Evolutionary conservation across 2,888 invertebrate genomes (phyloP), one percentile per base, ranked within the genome.

Genomic region (Encarsia formosa): DNA sequence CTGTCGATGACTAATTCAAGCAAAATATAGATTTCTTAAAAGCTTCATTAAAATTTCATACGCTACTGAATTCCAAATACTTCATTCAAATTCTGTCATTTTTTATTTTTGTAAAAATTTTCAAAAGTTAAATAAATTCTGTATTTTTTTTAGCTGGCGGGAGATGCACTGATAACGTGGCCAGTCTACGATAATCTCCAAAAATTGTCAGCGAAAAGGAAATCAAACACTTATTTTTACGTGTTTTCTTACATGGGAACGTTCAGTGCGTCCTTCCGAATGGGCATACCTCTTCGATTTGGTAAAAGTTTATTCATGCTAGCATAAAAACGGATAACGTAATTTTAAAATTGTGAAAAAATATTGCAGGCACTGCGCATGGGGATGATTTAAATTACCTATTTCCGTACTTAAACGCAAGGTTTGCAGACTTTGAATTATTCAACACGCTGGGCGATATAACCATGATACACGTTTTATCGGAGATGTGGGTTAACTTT

Each of bases 321-420:
- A 32, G 23, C 5, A 24, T 2, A 11, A 20, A 40, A 29, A 11
- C 20, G 4, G 8, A 15, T 37, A 22, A 4, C 6, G 3, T 11
- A 34, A 34, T n/a, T n/a, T 34, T 34, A 29, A 29, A 13, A 13
- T 29, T 8, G 13, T n/a, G 16, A 9, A 35, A 15, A 37, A 23
- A 2, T 15, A 35, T 13, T 31, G 19, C 20, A 71, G 69, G 65
- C 3, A 52, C 65, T 8, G 2, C 54, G 4, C 71, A 72, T 32
- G 49, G 46, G 3, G 71, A 71, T 31, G 69, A 71, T 2, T 3
- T 71, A 19, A 64, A 66, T 46, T 73, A 72, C 43, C 34, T 68
- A 22, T 65, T 69, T 23, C 69, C 71, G 1, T 49, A 53, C 35
- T 47, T 62, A 11, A 66, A 65, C 46, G 50, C 34, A 5, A 4